A percentile compares a stretch with the other conserved stretches of the same genome.
These are phyloP conservation scores for Heliocidaris tuberculata DNA, from an alignment of 35 echinoderm and acorn worm species.

Conservation along the genomic window DNA sequence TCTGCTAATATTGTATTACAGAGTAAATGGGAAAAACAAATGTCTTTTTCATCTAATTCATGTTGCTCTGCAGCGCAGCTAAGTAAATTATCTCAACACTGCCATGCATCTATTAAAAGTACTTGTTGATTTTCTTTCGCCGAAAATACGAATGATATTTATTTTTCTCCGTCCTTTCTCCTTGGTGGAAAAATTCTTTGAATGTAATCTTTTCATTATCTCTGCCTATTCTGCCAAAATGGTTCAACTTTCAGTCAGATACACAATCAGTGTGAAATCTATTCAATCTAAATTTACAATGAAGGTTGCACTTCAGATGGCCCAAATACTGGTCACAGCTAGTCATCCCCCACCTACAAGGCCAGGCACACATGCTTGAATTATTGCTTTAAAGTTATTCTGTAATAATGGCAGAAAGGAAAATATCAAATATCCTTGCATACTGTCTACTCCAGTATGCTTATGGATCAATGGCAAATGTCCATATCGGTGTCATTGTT, in stretches of 20 bases:
- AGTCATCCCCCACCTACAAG: not conserved
- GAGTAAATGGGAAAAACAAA: not conserved
- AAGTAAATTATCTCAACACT: not conserved
- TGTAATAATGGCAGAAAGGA: not conserved
- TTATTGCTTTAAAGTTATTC: not conserved
- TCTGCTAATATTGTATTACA: no score
- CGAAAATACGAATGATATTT: no score
- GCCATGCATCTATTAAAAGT: not conserved
- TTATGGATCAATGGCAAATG: not conserved
- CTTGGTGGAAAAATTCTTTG: no score
- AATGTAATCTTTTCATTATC: no score
- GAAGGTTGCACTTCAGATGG: not conserved
- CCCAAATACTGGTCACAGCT: not conserved
- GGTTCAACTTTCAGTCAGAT: not conserved
- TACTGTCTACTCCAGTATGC: not conserved
- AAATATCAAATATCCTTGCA: not conserved
- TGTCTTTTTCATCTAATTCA: not conserved
- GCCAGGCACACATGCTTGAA: not conserved
- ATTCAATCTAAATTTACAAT: not conserved
- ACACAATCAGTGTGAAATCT: not conserved
- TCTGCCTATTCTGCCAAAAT: no score
- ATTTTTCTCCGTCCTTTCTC: no score
- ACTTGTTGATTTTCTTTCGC: not conserved
- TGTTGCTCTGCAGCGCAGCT: not conserved
- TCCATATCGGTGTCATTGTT: slow-evolving; percentile 20